Evolutionary conservation across 1,140 invertebrate species (phyloP), one percentile per base, ranked within the genome.

Genomic region (Dolichoris vasculosae): DNA sequence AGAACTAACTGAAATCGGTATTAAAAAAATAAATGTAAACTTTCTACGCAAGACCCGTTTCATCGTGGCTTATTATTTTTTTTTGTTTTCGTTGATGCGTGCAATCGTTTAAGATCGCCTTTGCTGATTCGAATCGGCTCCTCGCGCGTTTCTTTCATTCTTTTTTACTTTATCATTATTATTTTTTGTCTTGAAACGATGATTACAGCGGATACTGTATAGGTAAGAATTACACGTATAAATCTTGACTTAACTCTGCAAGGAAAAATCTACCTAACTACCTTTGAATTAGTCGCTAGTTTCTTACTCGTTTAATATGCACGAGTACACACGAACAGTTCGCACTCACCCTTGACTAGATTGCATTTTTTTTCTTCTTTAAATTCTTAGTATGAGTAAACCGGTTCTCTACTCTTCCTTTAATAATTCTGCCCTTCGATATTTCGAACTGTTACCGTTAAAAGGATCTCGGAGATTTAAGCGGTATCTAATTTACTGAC

Each of bases 181-280:
- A 7, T 80, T 84, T 69, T 73, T 73, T 85, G 38, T 73, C 38
- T 85, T 80, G 77, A 85, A 84, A 85, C 69, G 69, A 82, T 85
- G 67, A 81, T 81, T 85, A 81, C 84, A 85, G 84, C 38, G 20
- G 84, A 85, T 85, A 85, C 84, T 85, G 84, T 64, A 81, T 85
- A 85, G 84, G 78, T 85, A 85, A 85, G 84, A 85, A 85, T 85
- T 85, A 85, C 84, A 85, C 64, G 84, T 85, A 85, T 85, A 85
- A 85, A 85, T 85, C 71, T 75, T 76, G 84, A 80, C 84, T 85
- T 85, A 85, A 85, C 30, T 63, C 84, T 81, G 78, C 84, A 85
- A 85, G 84, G 71, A 81, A 85, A 85, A 82, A 81, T 81, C 84
- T 85, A 85, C 69, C 84, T 85, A 85, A 85, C 84, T 85, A 85